phyloP scores from a whole-genome alignment of 2,797 vertebrate genomes.

The Onychomys torridus region DNA sequence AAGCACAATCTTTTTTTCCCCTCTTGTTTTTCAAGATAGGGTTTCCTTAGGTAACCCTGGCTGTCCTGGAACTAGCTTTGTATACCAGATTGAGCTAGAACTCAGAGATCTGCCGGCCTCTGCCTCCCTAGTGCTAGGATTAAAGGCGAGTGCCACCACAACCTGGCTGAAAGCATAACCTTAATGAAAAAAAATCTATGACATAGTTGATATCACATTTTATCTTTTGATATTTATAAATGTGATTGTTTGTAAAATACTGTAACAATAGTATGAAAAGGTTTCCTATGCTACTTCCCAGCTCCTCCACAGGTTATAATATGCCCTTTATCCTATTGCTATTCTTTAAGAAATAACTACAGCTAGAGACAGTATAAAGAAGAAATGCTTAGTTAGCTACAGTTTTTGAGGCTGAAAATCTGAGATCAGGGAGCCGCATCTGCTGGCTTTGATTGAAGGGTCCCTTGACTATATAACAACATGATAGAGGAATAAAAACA shows the following conservation, averaged over 20 bases:
- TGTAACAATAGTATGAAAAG: not conserved
- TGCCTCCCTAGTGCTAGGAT: not conserved
- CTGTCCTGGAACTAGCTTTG: not conserved
- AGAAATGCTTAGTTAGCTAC: not conserved
- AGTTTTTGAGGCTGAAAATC: not conserved
- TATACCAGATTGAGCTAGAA: not conserved
- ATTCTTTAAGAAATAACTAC: not conserved
- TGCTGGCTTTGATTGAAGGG: not conserved
- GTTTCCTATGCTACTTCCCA: not conserved
- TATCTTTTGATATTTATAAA: not conserved
- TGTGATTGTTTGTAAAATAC: not conserved
- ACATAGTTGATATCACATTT: not conserved
- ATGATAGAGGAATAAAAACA: not conserved
- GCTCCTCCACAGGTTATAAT: not conserved
- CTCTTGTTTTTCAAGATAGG: not conserved
- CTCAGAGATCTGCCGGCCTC: not conserved
- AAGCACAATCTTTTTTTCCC: not conserved
- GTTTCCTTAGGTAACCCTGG: not conserved
- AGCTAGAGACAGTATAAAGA: not conserved
- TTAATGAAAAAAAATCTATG: not conserved
- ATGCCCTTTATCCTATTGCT: not conserved
- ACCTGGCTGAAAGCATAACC: not conserved
- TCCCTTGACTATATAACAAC: not conserved
- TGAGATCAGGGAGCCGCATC: not conserved
- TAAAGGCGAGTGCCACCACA: not conserved